phyloP scores from a whole-genome alignment of 2,888 invertebrate species.

The Pteria penguin region DNA sequence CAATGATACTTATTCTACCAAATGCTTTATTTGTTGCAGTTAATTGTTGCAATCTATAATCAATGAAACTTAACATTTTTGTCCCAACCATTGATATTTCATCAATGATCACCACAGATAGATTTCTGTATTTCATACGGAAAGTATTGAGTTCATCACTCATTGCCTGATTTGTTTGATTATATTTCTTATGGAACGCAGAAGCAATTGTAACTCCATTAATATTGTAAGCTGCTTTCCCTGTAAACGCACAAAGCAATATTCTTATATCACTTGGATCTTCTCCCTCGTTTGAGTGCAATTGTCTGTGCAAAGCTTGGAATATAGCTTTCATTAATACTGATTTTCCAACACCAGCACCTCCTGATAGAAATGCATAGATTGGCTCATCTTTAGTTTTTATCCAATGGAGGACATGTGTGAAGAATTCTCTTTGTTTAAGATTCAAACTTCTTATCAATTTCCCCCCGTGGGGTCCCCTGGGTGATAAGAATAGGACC shows the following conservation, averaged over 20 bases:
- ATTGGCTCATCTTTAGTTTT: constrained; percentile 42
- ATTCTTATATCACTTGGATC: constrained; percentile 35
- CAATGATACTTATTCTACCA: constrained; percentile 53
- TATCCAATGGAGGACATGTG: constrained; percentile 46
- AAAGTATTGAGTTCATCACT: constrained; percentile 46
- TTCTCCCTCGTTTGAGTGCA: constrained; percentile 42
- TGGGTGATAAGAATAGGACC: too few relatives aligned
- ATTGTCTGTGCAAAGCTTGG: constrained; percentile 42
- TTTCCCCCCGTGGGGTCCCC: too few relatives aligned
- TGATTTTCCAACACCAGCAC: constrained; percentile 54
- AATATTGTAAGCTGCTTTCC: constrained; percentile 50
- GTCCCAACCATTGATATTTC: constrained; percentile 55
- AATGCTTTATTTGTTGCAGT: constrained; percentile 42
- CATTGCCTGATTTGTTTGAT: constrained; percentile 39
- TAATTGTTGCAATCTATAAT: constrained; percentile 49
- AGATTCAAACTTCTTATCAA: too few relatives aligned
- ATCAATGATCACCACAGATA: constrained; percentile 50
- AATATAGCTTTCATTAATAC: constrained; percentile 48
- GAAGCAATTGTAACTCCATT: constrained; percentile 46
- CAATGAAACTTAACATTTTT: constrained; percentile 40
- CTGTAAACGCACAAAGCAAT: constrained; percentile 29
- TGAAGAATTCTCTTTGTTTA: constrained; percentile 43
- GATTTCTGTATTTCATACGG: constrained; percentile 46
- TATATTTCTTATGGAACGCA: constrained; percentile 40
- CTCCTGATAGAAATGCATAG: constrained; percentile 49